Conservation (phyloP, 2,797 vertebrate genomes). For the Leptoclinus maculatus region DNA sequence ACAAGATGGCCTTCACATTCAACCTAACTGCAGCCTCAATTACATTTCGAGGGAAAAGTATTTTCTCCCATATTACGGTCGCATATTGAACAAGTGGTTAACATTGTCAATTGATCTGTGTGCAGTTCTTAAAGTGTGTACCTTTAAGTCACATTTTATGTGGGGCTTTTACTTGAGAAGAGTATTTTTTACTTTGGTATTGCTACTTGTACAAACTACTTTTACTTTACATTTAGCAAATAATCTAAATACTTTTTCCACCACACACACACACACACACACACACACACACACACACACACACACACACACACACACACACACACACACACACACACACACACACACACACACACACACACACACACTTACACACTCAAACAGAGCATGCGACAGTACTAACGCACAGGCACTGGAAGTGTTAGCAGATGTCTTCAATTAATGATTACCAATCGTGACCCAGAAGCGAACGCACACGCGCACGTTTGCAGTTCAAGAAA, state of each 20-base stretch:
- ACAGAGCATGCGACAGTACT: neutral
- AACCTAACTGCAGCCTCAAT: no score
- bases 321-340: neutral
- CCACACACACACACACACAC: neutral
- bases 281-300: neutral
- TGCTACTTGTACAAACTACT: no score
- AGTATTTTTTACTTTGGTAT: no score
- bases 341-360: neutral
- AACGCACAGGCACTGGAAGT: conserved; percentile 6
- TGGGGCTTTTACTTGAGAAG: neutral
- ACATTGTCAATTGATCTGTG: no score
- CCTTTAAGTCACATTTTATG: neutral
- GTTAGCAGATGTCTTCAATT: conserved; percentile 23
- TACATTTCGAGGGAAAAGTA: no score
- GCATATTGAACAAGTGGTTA: no score
- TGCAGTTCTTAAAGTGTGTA: neutral
- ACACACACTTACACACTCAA: neutral
- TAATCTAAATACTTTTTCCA: neutral
- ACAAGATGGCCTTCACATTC: no score
- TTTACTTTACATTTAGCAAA: neutral
- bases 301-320: neutral
- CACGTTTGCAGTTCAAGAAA: neutral
- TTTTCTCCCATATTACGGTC: no score
- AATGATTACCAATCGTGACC: conserved; percentile 24
- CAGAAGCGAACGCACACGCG: neutral